Base-by-base conservation (phyloP, 2,888 invertebrate genomes). In the Malthinus seriepunctatus region DNA sequence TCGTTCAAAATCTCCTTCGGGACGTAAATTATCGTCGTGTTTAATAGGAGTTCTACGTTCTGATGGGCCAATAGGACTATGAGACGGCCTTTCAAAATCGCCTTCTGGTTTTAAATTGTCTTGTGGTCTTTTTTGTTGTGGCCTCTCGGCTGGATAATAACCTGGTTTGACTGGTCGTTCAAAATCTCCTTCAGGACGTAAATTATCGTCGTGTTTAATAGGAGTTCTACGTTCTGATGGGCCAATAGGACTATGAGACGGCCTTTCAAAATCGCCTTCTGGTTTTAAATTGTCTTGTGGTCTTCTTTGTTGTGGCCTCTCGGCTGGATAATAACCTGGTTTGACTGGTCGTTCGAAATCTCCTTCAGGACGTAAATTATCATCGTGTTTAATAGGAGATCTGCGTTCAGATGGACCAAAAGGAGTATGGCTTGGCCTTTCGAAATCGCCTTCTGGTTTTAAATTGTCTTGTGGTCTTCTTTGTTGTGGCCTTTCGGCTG, bases 331-430 rank as follows among this genome's bases (percentile, higher is more conserved):
- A 67, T 78, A 83, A 37, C 74, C 66, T 1, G 79, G 74, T 45
- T 78, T 78, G 39, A 77, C 77, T 0, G 83, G 85, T 6, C 78
- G 69, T 63, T 84, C 81, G 69, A 85, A 84, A 0, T 82, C 82
- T 5, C 85, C 85, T 75, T 84, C 84, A 0, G 82, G 83, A 56
- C 75, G 75, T 1, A 86, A 69, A 63, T 84, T 84, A 66, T 85
- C 84, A 15, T 76, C 56, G 0, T 80, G 81, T 51, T 76, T 79
- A 23, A 67, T 76, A 0, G 67, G 65, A 51, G 64, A 63, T 32
- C 72, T 72, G 46, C 76, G 55, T 64, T 79, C 78, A n/a, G 71
- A 72, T 5, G 76, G 75, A 66, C 63, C 53, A 60, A 76, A 76
- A 56, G 76, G 75, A 15, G 74, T 70, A 58, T 70, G 73, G 11